Conservation (phyloP, 2,113 vertebrate species). For the Daboia siamensis region DNA sequence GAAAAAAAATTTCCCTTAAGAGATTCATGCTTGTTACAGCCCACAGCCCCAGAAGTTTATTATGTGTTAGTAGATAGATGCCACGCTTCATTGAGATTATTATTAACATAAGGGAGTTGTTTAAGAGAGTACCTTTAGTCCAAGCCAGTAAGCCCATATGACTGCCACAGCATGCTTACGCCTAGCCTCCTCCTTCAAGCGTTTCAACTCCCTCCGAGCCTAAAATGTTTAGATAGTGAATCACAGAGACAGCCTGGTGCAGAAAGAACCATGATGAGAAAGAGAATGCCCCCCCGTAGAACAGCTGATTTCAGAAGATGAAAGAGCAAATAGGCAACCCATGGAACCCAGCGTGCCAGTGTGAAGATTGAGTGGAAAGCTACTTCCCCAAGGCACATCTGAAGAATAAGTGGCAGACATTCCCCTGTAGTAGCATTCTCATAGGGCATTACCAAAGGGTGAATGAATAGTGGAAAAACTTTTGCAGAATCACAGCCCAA, state of each 20-base stretch:
- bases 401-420: neutral
- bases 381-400: accelerated
- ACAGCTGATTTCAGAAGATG: constrained; percentile 30
- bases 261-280: constrained; percentile 63
- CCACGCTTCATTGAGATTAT: constrained; percentile 46
- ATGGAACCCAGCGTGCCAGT: neutral
- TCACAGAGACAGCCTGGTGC: constrained; percentile 73
- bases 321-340: constrained; percentile 27
- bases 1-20: constrained; percentile 26
- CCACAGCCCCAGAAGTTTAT: constrained; percentile 24
- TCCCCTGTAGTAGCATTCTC: neutral
- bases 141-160: constrained; percentile 99
- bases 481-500: neutral
- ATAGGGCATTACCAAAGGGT: neutral
- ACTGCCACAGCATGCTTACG: constrained; percentile 97
- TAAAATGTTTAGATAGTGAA: constrained; percentile 81
- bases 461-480: neutral
- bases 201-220: constrained; percentile 97
- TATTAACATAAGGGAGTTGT: constrained; percentile 49
- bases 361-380: neutral
- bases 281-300: constrained; percentile 46
- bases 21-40: constrained; percentile 26
- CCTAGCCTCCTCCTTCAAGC: constrained; percentile 96
- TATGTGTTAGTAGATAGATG: constrained; percentile 66
- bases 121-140: constrained; percentile 91